Percentiles rank a stretch among this genome's conserved stretches.
These are phyloP conservation scores for Frankliniella intonsa DNA, from an alignment of 2,888 invertebrate genomes.

Conservation along the genomic window DNA sequence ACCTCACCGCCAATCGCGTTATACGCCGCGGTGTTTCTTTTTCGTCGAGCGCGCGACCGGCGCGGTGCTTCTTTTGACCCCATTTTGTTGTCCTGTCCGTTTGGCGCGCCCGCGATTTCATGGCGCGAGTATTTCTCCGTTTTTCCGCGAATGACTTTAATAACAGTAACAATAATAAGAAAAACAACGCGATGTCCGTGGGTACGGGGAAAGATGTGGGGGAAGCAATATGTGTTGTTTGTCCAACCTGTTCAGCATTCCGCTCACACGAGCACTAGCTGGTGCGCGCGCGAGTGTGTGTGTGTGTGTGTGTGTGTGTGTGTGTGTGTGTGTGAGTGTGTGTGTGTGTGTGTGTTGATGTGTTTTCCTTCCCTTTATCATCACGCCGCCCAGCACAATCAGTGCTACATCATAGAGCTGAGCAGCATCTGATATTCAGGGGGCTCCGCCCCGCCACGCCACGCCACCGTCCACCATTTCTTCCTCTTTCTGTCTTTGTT, in stretches of 20 bases:
- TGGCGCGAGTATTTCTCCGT: too few relatives aligned
- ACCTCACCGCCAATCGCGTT: too few relatives aligned
- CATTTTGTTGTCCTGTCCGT: too few relatives aligned
- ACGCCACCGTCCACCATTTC: background rate
- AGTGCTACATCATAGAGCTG: conserved; percentile 9
- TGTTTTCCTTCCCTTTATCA: conserved; percentile 23
- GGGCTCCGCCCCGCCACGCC: background rate
- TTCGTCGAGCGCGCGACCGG: too few relatives aligned
- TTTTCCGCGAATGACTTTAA: too few relatives aligned
- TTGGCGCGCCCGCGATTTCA: too few relatives aligned
- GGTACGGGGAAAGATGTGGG: too few relatives aligned
- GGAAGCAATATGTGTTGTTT: background rate
- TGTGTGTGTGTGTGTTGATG: conserved; percentile 23
- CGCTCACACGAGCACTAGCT: background rate
- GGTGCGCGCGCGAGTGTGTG: background rate
- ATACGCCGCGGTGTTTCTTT: too few relatives aligned
- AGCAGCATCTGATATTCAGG: background rate
- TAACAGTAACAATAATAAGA: too few relatives aligned
- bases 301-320: background rate
- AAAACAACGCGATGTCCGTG: too few relatives aligned
- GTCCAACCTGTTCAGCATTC: conserved; percentile 1
- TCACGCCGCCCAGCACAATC: conserved; percentile 15
- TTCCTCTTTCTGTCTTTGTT: too few relatives aligned
- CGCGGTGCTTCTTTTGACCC: too few relatives aligned
- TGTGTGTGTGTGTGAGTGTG: conserved; percentile 2